Conservation (phyloP, 2,888 invertebrate genomes). For the Hypena proboscidalis region DNA sequence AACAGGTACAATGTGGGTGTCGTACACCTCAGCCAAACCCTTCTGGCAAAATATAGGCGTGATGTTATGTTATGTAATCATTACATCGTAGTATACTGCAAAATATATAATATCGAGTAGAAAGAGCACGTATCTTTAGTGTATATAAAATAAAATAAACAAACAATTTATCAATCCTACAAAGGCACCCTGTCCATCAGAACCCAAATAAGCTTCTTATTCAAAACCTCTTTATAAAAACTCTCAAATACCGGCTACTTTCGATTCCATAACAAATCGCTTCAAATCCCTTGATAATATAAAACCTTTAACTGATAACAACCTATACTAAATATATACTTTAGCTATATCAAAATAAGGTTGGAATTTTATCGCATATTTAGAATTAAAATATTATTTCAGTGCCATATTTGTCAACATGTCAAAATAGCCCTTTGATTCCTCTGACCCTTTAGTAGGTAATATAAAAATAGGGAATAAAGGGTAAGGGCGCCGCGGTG, state of each 20-base stretch:
- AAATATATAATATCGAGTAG: too few relatives aligned
- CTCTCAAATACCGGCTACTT: constrained; percentile 55
- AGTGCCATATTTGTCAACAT: constrained; percentile 78
- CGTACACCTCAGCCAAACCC: too few relatives aligned
- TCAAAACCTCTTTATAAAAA: constrained; percentile 48
- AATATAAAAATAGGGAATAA: constrained; percentile 57
- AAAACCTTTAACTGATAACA: constrained; percentile 58
- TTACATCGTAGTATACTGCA: too few relatives aligned
- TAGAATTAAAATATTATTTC: constrained; percentile 62
- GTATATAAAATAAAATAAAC: too few relatives aligned
- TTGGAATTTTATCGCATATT: constrained; percentile 15
- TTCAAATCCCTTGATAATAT: constrained; percentile 74
- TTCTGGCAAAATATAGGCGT: too few relatives aligned
- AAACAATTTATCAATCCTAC: constrained; percentile 19
- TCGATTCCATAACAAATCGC: constrained; percentile 71
- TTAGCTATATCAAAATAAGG: constrained; percentile 17
- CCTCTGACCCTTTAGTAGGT: constrained; percentile 66
- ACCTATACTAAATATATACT: constrained; percentile 15
- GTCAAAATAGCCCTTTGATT: constrained; percentile 82
- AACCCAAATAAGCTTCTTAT: constrained; percentile 55
- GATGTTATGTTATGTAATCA: too few relatives aligned
- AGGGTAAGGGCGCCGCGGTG: constrained; percentile 55
- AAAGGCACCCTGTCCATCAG: constrained; percentile 47
- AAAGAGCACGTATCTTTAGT: too few relatives aligned
- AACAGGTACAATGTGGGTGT: too few relatives aligned